phyloP scores from a whole-genome alignment of 2,888 invertebrate species.

The Caenorhabditis angaria region DNA sequence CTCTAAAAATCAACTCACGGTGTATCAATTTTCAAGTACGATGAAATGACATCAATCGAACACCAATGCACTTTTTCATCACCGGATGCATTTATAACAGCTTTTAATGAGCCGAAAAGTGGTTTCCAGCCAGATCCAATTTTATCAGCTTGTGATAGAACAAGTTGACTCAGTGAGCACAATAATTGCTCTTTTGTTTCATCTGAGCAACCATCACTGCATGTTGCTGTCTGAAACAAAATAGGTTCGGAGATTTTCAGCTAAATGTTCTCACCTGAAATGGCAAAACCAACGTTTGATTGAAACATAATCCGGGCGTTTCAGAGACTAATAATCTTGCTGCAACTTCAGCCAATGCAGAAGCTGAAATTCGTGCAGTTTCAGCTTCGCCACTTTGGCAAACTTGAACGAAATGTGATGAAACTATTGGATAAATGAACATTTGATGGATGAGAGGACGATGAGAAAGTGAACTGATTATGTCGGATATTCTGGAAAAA shows the following conservation, averaged over 20 bases:
- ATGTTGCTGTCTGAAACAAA: constrained; percentile 72
- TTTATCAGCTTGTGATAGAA: constrained; percentile 81
- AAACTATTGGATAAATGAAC: constrained; percentile 89
- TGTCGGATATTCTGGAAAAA: constrained; percentile 45
- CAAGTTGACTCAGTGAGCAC: constrained; percentile 92
- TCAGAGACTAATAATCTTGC: constrained; percentile 45
- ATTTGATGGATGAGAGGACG: constrained; percentile 81
- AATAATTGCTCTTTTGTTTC: constrained; percentile 92
- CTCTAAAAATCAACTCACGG: constrained; percentile 81
- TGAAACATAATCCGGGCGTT: constrained; percentile 56
- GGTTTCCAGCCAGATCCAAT: constrained; percentile 81
- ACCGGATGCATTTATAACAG: constrained; percentile 78
- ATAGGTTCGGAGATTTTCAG: not conserved
- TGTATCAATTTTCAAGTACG: constrained; percentile 91
- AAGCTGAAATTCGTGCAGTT: constrained; percentile 43
- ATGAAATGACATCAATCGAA: constrained; percentile 86
- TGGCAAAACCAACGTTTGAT: constrained; percentile 59
- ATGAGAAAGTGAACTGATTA: constrained; percentile 52
- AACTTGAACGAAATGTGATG: constrained; percentile 92
- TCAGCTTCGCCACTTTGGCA: constrained; percentile 58
- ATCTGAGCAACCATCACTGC: constrained; percentile 89
- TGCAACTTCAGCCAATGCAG: constrained; percentile 50
- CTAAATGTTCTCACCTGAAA: constrained; percentile 50
- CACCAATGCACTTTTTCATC: constrained; percentile 70
- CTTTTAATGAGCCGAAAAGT: constrained; percentile 89